Percentiles rank a stretch among this genome's conserved stretches.
phyloP scores from a whole-genome alignment of 2,888 invertebrate species.

The Hermaeophaga mercurialis region DNA sequence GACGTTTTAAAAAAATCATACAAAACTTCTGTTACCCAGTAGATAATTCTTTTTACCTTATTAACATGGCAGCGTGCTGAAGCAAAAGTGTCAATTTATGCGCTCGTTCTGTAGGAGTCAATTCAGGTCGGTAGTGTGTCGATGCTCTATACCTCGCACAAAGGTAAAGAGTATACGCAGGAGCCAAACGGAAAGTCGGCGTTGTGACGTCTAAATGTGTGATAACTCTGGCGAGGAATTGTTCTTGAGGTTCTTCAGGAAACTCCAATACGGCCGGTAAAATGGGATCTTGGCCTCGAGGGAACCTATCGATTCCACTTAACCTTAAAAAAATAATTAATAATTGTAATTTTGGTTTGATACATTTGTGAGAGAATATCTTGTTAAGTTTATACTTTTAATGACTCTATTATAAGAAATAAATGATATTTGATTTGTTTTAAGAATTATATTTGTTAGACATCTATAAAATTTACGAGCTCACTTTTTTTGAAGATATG shows the following conservation, averaged over 20 bases:
- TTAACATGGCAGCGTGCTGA: slow-evolving; percentile 87
- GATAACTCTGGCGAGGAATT: slow-evolving; percentile 86
- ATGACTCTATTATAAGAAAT: too few relatives aligned
- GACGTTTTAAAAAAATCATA: neutral
- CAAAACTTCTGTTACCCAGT: neutral
- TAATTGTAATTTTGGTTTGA: too few relatives aligned
- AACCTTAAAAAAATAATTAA: slow-evolving; percentile 42
- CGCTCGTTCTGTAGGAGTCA: slow-evolving; percentile 89
- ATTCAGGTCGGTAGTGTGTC: slow-evolving; percentile 90
- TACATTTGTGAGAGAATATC: too few relatives aligned
- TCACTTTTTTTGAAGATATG: too few relatives aligned
- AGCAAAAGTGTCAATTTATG: slow-evolving; percentile 88
- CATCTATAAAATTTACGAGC: too few relatives aligned
- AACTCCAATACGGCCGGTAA: slow-evolving; percentile 94
- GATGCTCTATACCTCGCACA: slow-evolving; percentile 92
- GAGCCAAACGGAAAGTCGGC: slow-evolving; percentile 93
- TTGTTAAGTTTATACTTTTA: too few relatives aligned
- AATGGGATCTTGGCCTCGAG: slow-evolving; percentile 83
- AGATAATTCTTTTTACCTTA: too few relatives aligned
- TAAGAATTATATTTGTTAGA: too few relatives aligned
- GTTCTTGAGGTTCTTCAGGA: slow-evolving; percentile 92
- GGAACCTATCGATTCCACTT: slow-evolving; percentile 60
- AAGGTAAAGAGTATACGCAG: slow-evolving; percentile 95
- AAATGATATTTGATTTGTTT: too few relatives aligned
- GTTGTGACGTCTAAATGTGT: slow-evolving; percentile 86